Base-by-base conservation (phyloP, 2,888 invertebrate species). In the Drosophila peninsularis region DNA sequence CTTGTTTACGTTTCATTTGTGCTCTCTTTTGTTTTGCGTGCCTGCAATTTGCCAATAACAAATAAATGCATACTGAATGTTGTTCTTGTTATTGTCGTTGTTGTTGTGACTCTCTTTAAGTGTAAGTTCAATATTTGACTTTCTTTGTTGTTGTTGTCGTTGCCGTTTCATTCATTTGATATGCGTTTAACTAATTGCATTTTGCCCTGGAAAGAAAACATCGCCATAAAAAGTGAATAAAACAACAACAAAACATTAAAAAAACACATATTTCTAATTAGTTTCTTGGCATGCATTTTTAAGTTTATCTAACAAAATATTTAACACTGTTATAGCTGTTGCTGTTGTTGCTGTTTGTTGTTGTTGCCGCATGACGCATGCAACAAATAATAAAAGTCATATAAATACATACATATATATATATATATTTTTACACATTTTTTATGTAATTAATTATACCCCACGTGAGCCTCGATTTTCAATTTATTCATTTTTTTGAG, bases 21-120 rank as follows among this genome's bases (percentile, higher is more conserved):
- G 34, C 50, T 50, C 61, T 56, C 54, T 66, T 82, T 80, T 80
- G 58, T 67, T 70, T 78, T 67, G 78, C 77, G 71, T 69, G 78
- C 67, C 53, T 77, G 62, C 75, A 78, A 75, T 78, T 21, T 27
- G 71, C 65, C 49, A 63, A 67, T 56, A 63, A 54, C 66, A 70
- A 72, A 70, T 67, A 75, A 65, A 44, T 44, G 37, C 66, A 65
- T 75, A 78, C 80, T 85, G 82, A 87, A 84, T 89, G 88, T 82
- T 80, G 72, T 84, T 90, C 71, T 81, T 74, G 61, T 64, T 62
- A 24, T 24, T 24, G 85, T 42, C 21, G 73, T 80, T 73, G 62
- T 64, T 66, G 58, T 69, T 71, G 70, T 71, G 62, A 52, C 58
- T 74, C 58, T 72, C 50, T 62, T 62, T 71, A 34, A 60, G 60